Base-by-base conservation (phyloP, 2,888 invertebrate species). In the Microlaimidae sp. region DNA sequence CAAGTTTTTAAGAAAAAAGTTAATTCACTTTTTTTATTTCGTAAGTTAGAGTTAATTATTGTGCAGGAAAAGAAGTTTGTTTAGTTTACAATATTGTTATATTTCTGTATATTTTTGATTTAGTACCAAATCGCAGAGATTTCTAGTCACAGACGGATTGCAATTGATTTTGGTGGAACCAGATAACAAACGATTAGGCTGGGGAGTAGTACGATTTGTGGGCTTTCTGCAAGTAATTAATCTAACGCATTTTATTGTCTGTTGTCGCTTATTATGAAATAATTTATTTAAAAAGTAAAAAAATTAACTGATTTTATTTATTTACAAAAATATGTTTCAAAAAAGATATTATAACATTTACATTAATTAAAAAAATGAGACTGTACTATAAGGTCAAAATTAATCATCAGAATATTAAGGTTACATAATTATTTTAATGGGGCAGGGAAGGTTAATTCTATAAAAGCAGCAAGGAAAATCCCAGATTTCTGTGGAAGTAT, bases 91-190 rank as follows among this genome's bases (percentile, higher is more conserved):
- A n/a, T 13, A 17, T 45, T 17, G 17, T 17, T 13, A 17, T 13
- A 45, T 45, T 19, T 10, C 21, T 13, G 21, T 13, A 45, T n/a
- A n/a, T 21, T 13, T 10, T 45, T 45, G 13, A 23, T 45, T 17
- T n/a, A n/a, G 62, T n/a, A n/a, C n/a, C 49, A 69, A 67, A 59
- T 69, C 71, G 52, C 79, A 89, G 42, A 77, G 93, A n/a, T 97
- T 97, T 71, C 75, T 97, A 49, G 95, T 95, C 0, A 93, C 95
- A 43, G 95, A 95, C 70, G 80, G 83, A 23, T 79, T 89, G 49
- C 97, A 97, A 71, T 77, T 99, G 60, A 92, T 99, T 59, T 77
- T 97, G 17, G 95, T 97, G 0, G 95, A 99, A 68, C 97, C 97
- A 0, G 95, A 97, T 69, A 82, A 83, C 43, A 85, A 85, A 65